Evolutionary conservation across 2,888 invertebrate genomes (phyloP), one percentile per base, ranked within the genome.

Genomic region (Caradrina kadenii): DNA sequence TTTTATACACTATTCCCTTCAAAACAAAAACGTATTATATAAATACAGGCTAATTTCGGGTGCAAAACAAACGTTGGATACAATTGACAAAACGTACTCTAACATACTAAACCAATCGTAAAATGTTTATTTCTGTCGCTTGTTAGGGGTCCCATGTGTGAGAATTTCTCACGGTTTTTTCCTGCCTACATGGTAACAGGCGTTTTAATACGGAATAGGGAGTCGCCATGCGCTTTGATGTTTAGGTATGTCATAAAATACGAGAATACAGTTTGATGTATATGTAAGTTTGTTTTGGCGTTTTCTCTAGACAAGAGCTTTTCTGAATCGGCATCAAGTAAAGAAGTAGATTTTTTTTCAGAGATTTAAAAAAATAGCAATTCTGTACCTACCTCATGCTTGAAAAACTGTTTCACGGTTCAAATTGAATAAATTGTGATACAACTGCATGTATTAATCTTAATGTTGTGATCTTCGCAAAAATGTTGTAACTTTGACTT

Each of bases 61-160:
- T 52, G 26, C 64, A 62, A 65, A 75, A 72, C 73, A 81, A 69
- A 66, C 56, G 55, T 68, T 72, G 54, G 64, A 72, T 71, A 68
- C 76, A 83, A 82, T 79, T 81, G 79, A 76, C 79, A 79, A 50
- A 59, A 42, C 50, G 48, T 31, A 56, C 52, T 77, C 19, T 48
- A 35, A 31, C 49, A 64, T 63, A 81, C 69, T 76, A 76, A 82
- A 82, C 66, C 73, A 79, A 81, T 82, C 84, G 79, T 82, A 82
- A 82, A 82, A 82, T 81, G 79, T 83, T 82, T 82, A 83, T 82
- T 69, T 69, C 69, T 66, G 79, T 64, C 66, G 72, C 84, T 81
- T 79, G 76, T 83, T 73, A 83, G 63, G n/a, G 60, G 82, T 60
- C 76, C 79, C 81, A 74, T 69, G 66, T 81, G 78, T 52, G 54